A percentile compares a stretch with the other conserved stretches of the same genome.
Conservation (phyloP, 2,888 invertebrate genomes). For the Andrena minutula region DNA sequence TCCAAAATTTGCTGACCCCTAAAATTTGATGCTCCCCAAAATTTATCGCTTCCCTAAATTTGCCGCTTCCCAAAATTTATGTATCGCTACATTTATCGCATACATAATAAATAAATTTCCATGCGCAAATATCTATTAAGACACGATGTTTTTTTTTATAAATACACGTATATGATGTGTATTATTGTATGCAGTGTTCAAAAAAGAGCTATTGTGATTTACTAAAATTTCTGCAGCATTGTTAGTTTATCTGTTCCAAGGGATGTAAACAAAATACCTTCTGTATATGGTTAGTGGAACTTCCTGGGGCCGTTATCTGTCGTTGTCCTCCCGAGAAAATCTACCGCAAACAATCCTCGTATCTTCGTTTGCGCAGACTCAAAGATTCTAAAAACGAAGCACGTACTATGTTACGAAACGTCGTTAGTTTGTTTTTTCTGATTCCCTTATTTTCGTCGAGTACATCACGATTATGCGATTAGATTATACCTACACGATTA, state of each 20-base stretch:
- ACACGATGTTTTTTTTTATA: too few relatives aligned
- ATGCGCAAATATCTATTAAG: too few relatives aligned
- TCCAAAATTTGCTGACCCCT: too few relatives aligned
- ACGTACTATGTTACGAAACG: conserved; percentile 41
- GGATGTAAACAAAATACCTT: conserved; percentile 28
- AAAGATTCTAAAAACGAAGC: conserved; percentile 31
- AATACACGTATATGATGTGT: too few relatives aligned
- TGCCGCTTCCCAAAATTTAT: too few relatives aligned
- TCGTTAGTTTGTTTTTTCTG: conserved; percentile 52
- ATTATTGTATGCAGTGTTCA: too few relatives aligned
- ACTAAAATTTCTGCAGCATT: conserved; percentile 17
- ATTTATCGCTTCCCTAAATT: too few relatives aligned
- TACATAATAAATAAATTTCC: too few relatives aligned
- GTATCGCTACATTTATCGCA: too few relatives aligned
- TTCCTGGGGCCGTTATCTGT: conserved; percentile 60
- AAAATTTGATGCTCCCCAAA: too few relatives aligned
- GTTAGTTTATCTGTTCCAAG: conserved; percentile 28
- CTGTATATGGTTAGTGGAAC: conserved; percentile 35
- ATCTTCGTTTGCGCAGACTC: conserved; percentile 47
- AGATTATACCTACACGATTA: too few relatives aligned
- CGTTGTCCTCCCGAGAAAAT: conserved; percentile 63
- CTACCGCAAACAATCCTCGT: conserved; percentile 74
- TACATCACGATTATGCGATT: conserved; percentile 29
- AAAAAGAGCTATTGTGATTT: conserved; percentile 19
- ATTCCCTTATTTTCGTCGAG: background rate